A percentile compares a stretch with the other conserved stretches of the same genome.
Conservation (phyloP, 2,888 invertebrate genomes). For the Pediacus dermestoides region DNA sequence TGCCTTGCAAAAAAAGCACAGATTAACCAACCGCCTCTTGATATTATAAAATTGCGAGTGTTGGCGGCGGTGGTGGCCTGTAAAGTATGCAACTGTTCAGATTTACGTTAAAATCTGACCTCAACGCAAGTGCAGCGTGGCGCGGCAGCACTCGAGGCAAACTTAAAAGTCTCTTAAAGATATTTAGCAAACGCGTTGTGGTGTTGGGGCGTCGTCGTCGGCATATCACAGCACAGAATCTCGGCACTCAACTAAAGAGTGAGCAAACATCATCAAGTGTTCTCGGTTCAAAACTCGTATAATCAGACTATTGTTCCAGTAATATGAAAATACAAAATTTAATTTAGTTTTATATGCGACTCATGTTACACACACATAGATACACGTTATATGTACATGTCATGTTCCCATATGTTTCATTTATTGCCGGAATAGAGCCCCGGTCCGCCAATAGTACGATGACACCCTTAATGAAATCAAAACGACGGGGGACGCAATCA, state of each 20-base stretch:
- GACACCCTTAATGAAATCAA: slow-evolving; percentile 49
- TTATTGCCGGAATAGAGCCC: slow-evolving; percentile 34
- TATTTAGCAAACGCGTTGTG: not conserved
- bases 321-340: slow-evolving; percentile 45
- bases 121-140: no score
- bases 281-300: slow-evolving; percentile 15
- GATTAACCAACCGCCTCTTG: no score
- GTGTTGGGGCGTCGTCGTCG: slow-evolving; percentile 3
- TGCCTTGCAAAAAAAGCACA: no score
- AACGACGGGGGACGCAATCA: slow-evolving; percentile 45
- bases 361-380: slow-evolving; percentile 31
- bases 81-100: no score
- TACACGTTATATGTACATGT: slow-evolving; percentile 29
- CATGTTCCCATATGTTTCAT: slow-evolving; percentile 43
- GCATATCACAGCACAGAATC: slow-evolving; percentile 2
- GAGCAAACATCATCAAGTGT: slow-evolving; percentile 6
- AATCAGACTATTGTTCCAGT: slow-evolving; percentile 28
- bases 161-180: no score
- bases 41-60: no score
- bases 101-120: no score
- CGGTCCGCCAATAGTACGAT: slow-evolving; percentile 33
- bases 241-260: slow-evolving; percentile 6
- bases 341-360: slow-evolving; percentile 46
- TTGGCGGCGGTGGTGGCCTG: no score
- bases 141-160: no score